Evolutionary conservation across 1,140 invertebrate species (phyloP), one percentile per base, ranked within the genome.

Genomic region (Meloidogyne chitwoodi): DNA sequence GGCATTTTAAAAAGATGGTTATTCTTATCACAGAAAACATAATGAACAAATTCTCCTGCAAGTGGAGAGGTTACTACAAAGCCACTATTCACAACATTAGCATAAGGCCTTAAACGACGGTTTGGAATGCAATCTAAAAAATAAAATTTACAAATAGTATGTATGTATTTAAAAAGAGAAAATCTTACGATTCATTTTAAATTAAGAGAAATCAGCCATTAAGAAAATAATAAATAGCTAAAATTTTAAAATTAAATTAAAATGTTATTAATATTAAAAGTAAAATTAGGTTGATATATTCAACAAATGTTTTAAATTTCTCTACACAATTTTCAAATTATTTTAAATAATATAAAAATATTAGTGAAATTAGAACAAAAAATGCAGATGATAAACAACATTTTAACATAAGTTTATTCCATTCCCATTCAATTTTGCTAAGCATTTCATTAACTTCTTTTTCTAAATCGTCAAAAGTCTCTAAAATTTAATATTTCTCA

Each of bases 81-180:
- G 1, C 75, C 75, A 8, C 44, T 38, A 61, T 41, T 44, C 31
- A 62, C 48, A 19, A 66, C 64, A 14, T 41, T 44, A 8, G 19
- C 34, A 16, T 41, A 31, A 38, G 75, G 68, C 29, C 31, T 48
- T 29, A 76, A 63, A n/a, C 41, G 56, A 44, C 75, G 75, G 56
- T 76, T 64, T 19, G 75, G 75, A 68, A 76, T 63, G 24, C 75
- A 76, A 64, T 76, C 68, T 70, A 48, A 38, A 70, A 70, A 24
- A n/a, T 29, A 29, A 64, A 26, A 66, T 41, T 66, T 66, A 34
- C 11, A n/a, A n/a, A n/a, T n/a, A n/a, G n/a, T n/a, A n/a, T n/a
- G n/a, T n/a, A n/a, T n/a, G n/a, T n/a, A n/a, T n/a, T n/a, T n/a
- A n/a, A n/a, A n/a, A n/a, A n/a, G n/a, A 67, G 34, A 68, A 68